Conservation (phyloP, 2,888 invertebrate genomes). For the Yponomeuta cagnagella region DNA sequence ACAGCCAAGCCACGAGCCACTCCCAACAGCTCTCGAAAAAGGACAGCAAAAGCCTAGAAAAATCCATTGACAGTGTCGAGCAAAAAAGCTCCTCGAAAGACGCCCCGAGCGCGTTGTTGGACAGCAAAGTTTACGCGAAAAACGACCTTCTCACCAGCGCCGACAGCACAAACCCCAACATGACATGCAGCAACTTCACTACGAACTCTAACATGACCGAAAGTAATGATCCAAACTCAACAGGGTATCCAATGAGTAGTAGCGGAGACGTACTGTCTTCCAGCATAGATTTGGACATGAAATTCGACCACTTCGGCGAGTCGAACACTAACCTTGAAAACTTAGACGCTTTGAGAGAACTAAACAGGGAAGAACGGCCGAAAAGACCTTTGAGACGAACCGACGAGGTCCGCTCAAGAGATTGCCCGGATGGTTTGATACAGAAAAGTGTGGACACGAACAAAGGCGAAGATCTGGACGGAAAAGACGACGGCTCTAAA, state of each 20-base stretch:
- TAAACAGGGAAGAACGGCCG: constrained; percentile 31
- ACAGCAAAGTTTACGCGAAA: constrained; percentile 48
- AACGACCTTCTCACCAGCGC: constrained; percentile 49
- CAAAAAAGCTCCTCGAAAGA: constrained; percentile 59
- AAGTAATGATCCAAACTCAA: constrained; percentile 54
- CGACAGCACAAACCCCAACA: constrained; percentile 59
- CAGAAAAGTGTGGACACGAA: background rate
- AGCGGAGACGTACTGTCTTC: constrained; percentile 56
- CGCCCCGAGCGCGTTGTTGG: constrained; percentile 53
- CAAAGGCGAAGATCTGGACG: background rate
- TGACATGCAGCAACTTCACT: constrained; percentile 65
- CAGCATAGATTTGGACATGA: constrained; percentile 75
- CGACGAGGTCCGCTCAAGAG: constrained; percentile 40
- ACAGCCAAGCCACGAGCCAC: constrained; percentile 46
- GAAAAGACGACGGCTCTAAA: constrained; percentile 14
- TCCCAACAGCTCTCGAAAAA: constrained; percentile 43
- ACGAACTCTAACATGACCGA: constrained; percentile 63
- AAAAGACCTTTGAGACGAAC: constrained; percentile 39
- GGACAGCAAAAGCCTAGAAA: constrained; percentile 51
- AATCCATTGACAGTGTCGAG: constrained; percentile 53
- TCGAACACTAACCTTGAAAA: constrained; percentile 53
- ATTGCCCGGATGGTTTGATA: constrained; percentile 28
- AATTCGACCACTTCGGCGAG: constrained; percentile 79
- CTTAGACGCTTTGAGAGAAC: constrained; percentile 32
- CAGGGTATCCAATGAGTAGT: constrained; percentile 64